These are phyloP conservation scores for Sebastes ruberrimus DNA, from an alignment of 2,797 vertebrate species.

Conservation along the genomic window DNA sequence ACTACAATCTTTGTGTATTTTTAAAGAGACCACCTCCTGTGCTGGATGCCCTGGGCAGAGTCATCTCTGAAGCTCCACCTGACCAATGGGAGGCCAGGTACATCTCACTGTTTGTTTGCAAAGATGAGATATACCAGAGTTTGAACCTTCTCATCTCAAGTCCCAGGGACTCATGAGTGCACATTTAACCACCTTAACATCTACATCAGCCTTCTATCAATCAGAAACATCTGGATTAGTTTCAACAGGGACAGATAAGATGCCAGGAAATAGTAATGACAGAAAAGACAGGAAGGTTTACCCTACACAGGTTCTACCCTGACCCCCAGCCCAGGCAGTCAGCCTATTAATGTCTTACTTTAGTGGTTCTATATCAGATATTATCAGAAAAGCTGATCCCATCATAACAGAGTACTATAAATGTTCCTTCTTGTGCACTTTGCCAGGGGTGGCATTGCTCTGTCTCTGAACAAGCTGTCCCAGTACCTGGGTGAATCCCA, in stretches of 20 bases:
- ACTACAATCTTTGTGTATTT: neutral
- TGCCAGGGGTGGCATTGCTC: constrained; percentile 92
- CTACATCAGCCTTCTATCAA: neutral
- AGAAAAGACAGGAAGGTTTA: neutral
- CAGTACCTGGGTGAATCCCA: constrained; percentile 91
- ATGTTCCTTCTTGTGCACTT: neutral
- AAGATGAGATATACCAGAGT: neutral
- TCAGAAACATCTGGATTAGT: neutral
- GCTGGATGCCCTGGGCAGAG: constrained; percentile 94
- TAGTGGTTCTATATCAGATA: neutral
- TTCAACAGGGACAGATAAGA: neutral
- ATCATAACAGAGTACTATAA: neutral
- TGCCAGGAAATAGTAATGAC: neutral
- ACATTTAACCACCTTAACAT: neutral
- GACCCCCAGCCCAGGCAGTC: neutral
- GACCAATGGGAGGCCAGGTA: constrained; percentile 99
- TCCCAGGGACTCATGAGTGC: neutral
- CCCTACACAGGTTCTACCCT: neutral
- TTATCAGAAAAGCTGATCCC: neutral
- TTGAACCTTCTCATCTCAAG: neutral
- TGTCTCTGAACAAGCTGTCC: constrained; percentile 94
- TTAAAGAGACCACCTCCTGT: constrained; percentile 93
- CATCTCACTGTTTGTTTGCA: neutral
- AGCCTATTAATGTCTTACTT: neutral
- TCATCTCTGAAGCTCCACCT: constrained; percentile 96